Evolutionary conservation across 2,113 vertebrate genomes (phyloP), one percentile per base, ranked within the genome.

Genomic region (Ciconia stormi): DNA sequence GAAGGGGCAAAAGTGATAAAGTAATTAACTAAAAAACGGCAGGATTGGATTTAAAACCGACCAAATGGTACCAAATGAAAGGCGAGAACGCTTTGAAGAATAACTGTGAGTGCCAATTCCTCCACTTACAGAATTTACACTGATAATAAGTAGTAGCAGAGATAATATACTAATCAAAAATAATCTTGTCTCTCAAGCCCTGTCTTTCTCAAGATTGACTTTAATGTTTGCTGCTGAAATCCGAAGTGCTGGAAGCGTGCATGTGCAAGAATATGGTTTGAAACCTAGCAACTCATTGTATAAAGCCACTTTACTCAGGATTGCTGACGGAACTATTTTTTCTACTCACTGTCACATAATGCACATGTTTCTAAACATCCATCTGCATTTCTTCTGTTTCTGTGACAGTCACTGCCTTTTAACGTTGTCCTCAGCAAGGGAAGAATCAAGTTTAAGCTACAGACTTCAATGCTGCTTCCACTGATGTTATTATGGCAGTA

Each of bases 321-420:
- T 70, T 84, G 65, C 76, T 62, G 27, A 72, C 80, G 74, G 30
- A 72, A 38, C 36, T 71, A 38, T 63, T 92, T 92, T 66, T 55
- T 93, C 58, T 92, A 38, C 76, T 88, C 10, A 56, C 19, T 89
- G 47, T 80, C 50, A 85, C 46, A 40, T 70, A 61, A 50, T 86
- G 36, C 66, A 67, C 6, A 1, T 44, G 26, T 83, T 91, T 94
- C 80, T 58, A 83, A 89, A 70, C 46, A 92, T 70, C 71, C 25
- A 32, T 93, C 66, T 93, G 58, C 26, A 25, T 96, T 96, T 94
- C 63, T 93, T 72, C 80, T 82, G 30, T 92, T 82, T 88, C 82
- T 89, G 38, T 92, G 85, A 46, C 50, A 82, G 66, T 88, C 58
- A 34, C 38, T 85, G 85, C 46, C 32, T 91, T 93, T 78, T 83